Base-by-base conservation (phyloP, 2,797 vertebrate genomes). In the Antrozous pallidus region DNA sequence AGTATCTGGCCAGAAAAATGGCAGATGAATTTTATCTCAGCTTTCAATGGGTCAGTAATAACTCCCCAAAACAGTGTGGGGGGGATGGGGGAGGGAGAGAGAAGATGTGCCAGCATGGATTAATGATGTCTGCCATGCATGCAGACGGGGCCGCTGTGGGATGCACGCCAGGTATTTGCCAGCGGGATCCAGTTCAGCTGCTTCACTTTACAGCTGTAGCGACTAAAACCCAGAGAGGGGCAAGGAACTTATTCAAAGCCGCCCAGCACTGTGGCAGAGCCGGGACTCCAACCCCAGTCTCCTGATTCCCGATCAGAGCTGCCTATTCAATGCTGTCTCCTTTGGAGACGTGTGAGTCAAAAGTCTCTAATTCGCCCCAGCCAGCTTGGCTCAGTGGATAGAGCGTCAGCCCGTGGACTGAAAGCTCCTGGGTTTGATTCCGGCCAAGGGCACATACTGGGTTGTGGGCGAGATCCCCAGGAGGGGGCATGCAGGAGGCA, bases 31-130 rank as follows among this genome's bases (percentile, higher is more conserved):
- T 88, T 78, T 31, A 51, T 81, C 42, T 82, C 33, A 12, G n/a
- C 8, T 58, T 88, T n/a, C 88, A 14, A 0, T 14, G 70, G n/a
- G 47, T 67, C 38, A 2, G 1, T 51, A 90, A 8, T 26, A 73
- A 71, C 49, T 78, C 24, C 31, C 45, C 63, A 2, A 33, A 69
- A 61, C 3, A 40, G 6, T 54, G 22, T 22, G 51, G 5, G 26
- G 5, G 12, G 26, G 11, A n/a, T n/a, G 2, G 26, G 56, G 0
- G 26, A 9, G 1, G 1, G 1, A 11, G 2, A 0, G 26, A 13
- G 40, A 7, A 71, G 42, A 20, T 13, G 3, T 28, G 18, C 51
- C 18, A 1, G 47, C 40, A 84, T 63, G 0, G 0, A 81, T 38
- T 49, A 67, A 42, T 36, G 12, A 67, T 42, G 91, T 77, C 91